phyloP scores from a whole-genome alignment of 2,888 invertebrate genomes.

The Mythimna vitellina region DNA sequence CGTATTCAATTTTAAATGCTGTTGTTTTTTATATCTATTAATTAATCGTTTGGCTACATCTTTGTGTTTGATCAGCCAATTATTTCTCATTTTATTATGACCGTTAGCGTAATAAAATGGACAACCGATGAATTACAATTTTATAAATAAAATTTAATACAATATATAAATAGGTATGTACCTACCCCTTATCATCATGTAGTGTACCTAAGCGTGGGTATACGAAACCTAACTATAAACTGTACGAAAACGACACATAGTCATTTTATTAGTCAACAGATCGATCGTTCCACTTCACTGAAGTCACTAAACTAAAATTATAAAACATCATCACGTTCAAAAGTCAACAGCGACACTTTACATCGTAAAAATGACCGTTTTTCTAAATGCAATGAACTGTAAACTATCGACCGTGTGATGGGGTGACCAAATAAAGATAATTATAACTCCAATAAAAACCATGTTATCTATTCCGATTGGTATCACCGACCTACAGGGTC shows the following conservation, averaged over 20 bases:
- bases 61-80: slow-evolving; percentile 33
- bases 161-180: neutral
- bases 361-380: slow-evolving; percentile 60
- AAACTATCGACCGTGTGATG: slow-evolving; percentile 65
- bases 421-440: slow-evolving; percentile 74
- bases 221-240: no score
- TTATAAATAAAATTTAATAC: slow-evolving; percentile 5
- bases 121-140: slow-evolving; percentile 24
- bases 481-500: slow-evolving; percentile 75
- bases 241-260: slow-evolving; percentile 13
- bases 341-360: slow-evolving; percentile 54
- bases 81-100: slow-evolving; percentile 18
- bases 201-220: no score
- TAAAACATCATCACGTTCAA: slow-evolving; percentile 46
- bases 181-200: no score
- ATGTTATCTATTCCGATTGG: slow-evolving; percentile 70
- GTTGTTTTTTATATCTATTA: slow-evolving; percentile 21
- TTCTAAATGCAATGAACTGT: slow-evolving; percentile 67
- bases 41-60: slow-evolving; percentile 33
- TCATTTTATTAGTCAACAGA: slow-evolving; percentile 12
- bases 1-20: slow-evolving; percentile 37
- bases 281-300: slow-evolving; percentile 13
- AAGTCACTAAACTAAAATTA: slow-evolving; percentile 29
- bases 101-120: neutral
- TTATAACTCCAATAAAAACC: slow-evolving; percentile 68